Conservation (phyloP, 2,888 invertebrate genomes). For the Lymantria monacha region DNA sequence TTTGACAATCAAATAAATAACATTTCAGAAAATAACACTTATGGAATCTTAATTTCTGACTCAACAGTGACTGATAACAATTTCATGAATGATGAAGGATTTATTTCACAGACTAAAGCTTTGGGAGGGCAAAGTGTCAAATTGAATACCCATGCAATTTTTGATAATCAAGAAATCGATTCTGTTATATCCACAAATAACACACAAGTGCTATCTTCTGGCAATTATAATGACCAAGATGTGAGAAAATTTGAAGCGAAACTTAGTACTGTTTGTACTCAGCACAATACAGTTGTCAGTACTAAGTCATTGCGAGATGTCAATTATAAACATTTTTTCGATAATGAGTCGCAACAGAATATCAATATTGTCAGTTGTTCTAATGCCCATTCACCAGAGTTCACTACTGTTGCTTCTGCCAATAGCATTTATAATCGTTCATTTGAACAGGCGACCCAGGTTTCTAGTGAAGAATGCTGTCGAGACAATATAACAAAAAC, state of each 20-base stretch:
- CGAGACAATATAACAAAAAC: not conserved
- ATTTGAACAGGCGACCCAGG: not conserved
- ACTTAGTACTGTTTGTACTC: not conserved
- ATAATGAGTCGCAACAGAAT: not conserved
- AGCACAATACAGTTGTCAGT: not conserved
- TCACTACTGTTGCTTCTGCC: not conserved
- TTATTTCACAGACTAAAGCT: not conserved
- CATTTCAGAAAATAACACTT: not conserved
- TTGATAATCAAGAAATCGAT: too few relatives aligned
- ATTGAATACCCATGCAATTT: too few relatives aligned
- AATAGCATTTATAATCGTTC: not conserved
- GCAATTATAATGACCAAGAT: too few relatives aligned
- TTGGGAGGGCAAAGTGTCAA: too few relatives aligned
- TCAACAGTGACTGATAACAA: too few relatives aligned
- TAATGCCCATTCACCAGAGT: too few relatives aligned
- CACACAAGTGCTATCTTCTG: too few relatives aligned
- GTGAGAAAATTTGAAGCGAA: too few relatives aligned
- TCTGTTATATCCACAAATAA: too few relatives aligned
- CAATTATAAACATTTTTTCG: not conserved
- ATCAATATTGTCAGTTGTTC: too few relatives aligned
- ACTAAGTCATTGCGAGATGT: not conserved
- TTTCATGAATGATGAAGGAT: not conserved
- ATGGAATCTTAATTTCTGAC: too few relatives aligned
- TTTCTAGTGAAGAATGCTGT: not conserved
- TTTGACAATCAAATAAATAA: not conserved